Conservation (phyloP, 1,140 invertebrate species). For the Temnothorax longispinosus region DNA sequence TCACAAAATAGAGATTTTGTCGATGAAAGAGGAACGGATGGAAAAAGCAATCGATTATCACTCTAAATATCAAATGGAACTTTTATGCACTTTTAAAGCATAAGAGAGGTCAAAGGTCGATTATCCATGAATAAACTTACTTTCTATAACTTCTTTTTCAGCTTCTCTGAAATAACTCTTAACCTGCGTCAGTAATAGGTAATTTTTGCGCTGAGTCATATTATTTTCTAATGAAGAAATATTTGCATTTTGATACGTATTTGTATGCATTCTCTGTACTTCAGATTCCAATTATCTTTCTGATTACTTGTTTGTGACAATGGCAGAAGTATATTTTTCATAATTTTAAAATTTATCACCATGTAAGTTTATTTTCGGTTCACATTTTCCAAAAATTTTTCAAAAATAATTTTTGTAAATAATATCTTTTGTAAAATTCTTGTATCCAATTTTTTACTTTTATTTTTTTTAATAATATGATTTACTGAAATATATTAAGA, state of each 20-base stretch:
- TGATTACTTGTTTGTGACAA: not conserved
- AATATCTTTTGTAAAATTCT: not conserved
- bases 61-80: slow-evolving; percentile 31
- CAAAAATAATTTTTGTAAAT: not conserved
- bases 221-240: not conserved
- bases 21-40: not conserved
- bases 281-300: not conserved
- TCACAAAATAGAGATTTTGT: slow-evolving; percentile 2
- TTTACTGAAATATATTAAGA: not conserved
- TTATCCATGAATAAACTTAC: slow-evolving; percentile 20
- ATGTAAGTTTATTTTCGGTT: not conserved
- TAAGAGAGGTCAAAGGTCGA: slow-evolving; percentile 37
- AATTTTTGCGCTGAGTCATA: not conserved
- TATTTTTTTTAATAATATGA: not conserved
- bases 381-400: not conserved
- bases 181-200: not conserved
- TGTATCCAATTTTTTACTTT: not conserved
- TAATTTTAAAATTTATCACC: not conserved
- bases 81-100: not conserved
- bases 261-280: not conserved
- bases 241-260: not conserved
- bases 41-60: slow-evolving; percentile 37
- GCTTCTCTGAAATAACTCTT: not conserved
- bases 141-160: slow-evolving; percentile 1
- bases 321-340: not conserved